Conservation (phyloP, 2,888 invertebrate genomes). For the Teinopalpus imperialis region DNA sequence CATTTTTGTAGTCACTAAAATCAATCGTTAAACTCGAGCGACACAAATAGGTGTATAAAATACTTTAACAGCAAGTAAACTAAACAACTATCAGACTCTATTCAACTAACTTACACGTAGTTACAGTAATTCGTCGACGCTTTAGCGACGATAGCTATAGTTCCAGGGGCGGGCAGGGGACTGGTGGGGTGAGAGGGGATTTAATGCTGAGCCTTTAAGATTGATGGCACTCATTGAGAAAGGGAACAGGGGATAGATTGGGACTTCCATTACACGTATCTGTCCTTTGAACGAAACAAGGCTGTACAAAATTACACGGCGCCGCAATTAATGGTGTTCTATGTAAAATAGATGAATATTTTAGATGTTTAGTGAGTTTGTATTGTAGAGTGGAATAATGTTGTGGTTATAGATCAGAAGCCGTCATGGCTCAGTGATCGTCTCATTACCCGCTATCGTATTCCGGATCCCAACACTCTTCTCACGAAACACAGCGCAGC, state of each 20-base stretch:
- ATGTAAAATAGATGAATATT: neutral
- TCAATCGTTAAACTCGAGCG: too few relatives aligned
- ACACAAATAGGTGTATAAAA: too few relatives aligned
- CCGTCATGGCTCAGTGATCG: too few relatives aligned
- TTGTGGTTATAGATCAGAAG: too few relatives aligned
- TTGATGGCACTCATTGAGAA: conserved; percentile 30
- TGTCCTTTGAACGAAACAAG: conserved; percentile 4
- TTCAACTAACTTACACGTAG: neutral
- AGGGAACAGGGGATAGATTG: conserved; percentile 26
- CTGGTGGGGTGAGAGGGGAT: conserved; percentile 2
- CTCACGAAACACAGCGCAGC: too few relatives aligned
- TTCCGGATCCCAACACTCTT: too few relatives aligned
- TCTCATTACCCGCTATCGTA: too few relatives aligned
- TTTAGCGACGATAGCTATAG: neutral
- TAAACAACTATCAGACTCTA: neutral
- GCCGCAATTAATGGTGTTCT: conserved; percentile 8
- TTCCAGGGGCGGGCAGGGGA: neutral
- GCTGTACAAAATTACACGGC: conserved; percentile 8
- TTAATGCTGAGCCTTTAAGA: conserved; percentile 27
- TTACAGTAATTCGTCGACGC: conserved; percentile 4
- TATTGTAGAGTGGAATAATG: too few relatives aligned
- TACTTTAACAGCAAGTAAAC: neutral
- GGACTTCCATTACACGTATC: conserved; percentile 25
- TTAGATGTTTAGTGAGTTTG: too few relatives aligned
- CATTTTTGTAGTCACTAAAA: too few relatives aligned